A percentile compares a stretch with the other conserved stretches of the same genome.
Conservation (phyloP, 1,140 invertebrate species). For the Penaeus vannamei region DNA sequence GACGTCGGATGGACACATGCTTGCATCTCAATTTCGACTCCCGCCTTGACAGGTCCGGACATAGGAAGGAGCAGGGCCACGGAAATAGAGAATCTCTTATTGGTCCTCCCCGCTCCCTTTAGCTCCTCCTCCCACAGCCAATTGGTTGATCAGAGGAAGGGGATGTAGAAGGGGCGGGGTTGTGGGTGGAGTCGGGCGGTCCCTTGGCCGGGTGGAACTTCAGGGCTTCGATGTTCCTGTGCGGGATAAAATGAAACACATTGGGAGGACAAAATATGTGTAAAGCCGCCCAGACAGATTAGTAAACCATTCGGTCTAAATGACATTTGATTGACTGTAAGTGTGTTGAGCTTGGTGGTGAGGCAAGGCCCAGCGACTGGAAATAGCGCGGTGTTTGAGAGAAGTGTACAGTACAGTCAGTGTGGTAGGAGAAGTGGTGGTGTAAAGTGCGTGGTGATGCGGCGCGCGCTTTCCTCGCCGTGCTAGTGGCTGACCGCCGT, state of each 20-base stretch:
- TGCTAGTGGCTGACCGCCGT: no score
- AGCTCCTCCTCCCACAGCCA: background rate
- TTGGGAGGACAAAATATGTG: conserved; percentile 47
- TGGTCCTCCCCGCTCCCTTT: background rate
- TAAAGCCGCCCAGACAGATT: conserved; percentile 42
- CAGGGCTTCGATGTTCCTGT: conserved; percentile 1
- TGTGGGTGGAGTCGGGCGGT: conserved; percentile 7
- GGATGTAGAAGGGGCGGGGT: conserved; percentile 4
- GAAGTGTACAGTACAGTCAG: background rate
- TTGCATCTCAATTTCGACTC: conserved; percentile 51
- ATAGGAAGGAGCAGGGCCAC: conserved; percentile 13
- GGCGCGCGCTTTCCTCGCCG: no score
- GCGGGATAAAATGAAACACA: conserved; percentile 47
- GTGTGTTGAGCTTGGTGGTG: conserved; percentile 28
- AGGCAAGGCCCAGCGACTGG: background rate
- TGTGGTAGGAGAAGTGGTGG: no score
- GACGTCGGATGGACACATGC: conserved; percentile 31
- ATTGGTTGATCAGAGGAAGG: background rate
- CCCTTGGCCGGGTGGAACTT: background rate
- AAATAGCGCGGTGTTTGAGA: conserved; percentile 29
- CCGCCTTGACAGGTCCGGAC: conserved; percentile 42
- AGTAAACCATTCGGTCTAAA: conserved; percentile 29
- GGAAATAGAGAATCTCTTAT: conserved; percentile 34
- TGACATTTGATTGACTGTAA: conserved; percentile 32
- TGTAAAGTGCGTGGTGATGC: no score